Percentiles rank a stretch among this genome's conserved stretches.
Conservation (phyloP, 2,113 vertebrate species). For the Proteles cristata region DNA sequence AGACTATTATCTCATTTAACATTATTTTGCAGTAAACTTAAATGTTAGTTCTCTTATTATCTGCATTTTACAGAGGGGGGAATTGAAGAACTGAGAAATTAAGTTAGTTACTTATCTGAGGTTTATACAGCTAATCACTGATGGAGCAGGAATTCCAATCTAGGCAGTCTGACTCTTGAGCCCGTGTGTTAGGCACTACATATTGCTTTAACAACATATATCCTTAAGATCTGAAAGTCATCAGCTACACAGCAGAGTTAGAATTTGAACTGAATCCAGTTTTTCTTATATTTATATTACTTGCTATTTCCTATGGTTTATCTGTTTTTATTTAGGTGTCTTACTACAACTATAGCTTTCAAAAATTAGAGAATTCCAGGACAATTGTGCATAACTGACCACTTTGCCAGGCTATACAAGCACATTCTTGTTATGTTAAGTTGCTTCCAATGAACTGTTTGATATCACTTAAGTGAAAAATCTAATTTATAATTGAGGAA, state of each 20-base stretch:
- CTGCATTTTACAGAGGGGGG: not conserved
- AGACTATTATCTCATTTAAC: not conserved
- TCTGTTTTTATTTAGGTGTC: constrained; percentile 10
- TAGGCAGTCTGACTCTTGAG: not conserved
- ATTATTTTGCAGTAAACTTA: not conserved
- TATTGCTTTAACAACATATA: not conserved
- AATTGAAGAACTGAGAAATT: not conserved
- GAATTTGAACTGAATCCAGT: not conserved
- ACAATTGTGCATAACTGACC: not conserved
- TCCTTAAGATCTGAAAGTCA: not conserved
- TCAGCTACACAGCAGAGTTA: not conserved
- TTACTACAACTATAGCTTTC: constrained; percentile 22
- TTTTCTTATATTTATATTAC: not conserved
- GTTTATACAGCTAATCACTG: not conserved
- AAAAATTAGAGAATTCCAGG: constrained; percentile 14
- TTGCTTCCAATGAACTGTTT: not conserved
- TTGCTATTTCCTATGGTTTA: not conserved
- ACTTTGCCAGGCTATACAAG: not conserved
- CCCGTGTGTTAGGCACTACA: not conserved
- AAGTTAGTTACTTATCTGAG: not conserved
- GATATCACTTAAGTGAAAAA: not conserved
- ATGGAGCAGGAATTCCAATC: not conserved
- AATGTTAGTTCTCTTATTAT: constrained; percentile 1
- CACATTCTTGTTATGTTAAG: not conserved
- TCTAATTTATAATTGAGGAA: not conserved